Evolutionary conservation across 2,113 vertebrate species (phyloP).

Genomic region (Malurus alboscapulatus): DNA sequence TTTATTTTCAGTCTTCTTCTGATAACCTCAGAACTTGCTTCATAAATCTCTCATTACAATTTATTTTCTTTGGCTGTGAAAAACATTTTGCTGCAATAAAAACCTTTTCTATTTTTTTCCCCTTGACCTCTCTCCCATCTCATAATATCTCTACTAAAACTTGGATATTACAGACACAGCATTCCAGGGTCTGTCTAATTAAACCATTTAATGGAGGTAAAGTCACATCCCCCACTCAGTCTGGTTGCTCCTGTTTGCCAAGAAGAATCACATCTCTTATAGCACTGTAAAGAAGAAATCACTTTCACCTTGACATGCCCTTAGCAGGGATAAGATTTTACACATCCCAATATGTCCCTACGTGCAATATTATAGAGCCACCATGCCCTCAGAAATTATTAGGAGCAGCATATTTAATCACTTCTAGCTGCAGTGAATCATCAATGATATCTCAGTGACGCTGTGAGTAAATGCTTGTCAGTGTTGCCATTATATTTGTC

Average conservation of each 20-base stretch:
- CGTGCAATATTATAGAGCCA: neutral
- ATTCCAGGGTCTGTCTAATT: neutral
- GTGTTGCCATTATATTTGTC: neutral
- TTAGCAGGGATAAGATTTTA: neutral
- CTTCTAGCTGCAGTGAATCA: neutral
- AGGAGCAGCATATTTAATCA: neutral
- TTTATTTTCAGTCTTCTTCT: neutral
- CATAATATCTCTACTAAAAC: neutral
- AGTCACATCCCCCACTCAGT: neutral
- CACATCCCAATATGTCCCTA: neutral
- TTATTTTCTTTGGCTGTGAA: conserved; percentile 38
- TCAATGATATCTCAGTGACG: neutral
- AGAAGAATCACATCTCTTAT: neutral
- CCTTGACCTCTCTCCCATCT: neutral
- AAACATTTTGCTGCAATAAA: neutral
- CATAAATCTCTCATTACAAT: conserved; percentile 35
- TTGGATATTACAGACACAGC: neutral
- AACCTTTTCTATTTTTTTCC: neutral
- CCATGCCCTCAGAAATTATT: neutral
- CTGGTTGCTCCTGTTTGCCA: neutral
- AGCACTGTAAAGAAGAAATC: neutral
- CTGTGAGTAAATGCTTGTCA: neutral
- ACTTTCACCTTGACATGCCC: neutral
- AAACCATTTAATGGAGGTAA: neutral
- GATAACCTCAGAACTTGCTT: conserved; percentile 46